These are phyloP conservation scores for Danio kyathit DNA, from an alignment of 2,797 vertebrate species.

Conservation along the genomic window DNA sequence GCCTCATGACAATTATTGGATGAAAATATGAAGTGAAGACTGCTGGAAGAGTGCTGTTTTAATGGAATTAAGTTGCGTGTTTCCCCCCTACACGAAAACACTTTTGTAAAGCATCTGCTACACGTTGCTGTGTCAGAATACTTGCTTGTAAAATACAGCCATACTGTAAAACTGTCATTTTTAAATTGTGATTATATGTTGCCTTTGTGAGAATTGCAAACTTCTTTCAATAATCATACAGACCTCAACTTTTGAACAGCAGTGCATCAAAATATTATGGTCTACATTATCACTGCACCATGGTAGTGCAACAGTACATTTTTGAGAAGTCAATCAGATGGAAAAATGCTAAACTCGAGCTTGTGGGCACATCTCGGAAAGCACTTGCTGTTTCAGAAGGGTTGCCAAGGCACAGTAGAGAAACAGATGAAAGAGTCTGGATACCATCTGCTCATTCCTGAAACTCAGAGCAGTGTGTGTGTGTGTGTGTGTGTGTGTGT, in stretches of 20 bases:
- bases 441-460: conserved; percentile 20
- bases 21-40: too few relatives aligned
- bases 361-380: not conserved
- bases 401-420: not conserved
- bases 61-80: too few relatives aligned
- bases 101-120: too few relatives aligned
- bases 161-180: too few relatives aligned
- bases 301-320: not conserved
- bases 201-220: not conserved
- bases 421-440: conserved; percentile 33
- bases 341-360: conserved; percentile 25
- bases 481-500: not conserved
- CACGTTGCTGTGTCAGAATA: too few relatives aligned
- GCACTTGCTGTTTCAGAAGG: conserved; percentile 30
- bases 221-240: not conserved
- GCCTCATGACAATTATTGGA: too few relatives aligned
- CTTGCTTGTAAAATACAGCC: too few relatives aligned
- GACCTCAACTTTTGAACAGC: not conserved
- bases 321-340: not conserved
- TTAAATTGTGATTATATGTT: not conserved
- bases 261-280: not conserved
- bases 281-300: not conserved
- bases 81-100: too few relatives aligned
- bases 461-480: conserved; percentile 14
- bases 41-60: too few relatives aligned